phyloP scores from a whole-genome alignment of 2,797 vertebrate genomes.

The Petrocephalus sullivani region DNA sequence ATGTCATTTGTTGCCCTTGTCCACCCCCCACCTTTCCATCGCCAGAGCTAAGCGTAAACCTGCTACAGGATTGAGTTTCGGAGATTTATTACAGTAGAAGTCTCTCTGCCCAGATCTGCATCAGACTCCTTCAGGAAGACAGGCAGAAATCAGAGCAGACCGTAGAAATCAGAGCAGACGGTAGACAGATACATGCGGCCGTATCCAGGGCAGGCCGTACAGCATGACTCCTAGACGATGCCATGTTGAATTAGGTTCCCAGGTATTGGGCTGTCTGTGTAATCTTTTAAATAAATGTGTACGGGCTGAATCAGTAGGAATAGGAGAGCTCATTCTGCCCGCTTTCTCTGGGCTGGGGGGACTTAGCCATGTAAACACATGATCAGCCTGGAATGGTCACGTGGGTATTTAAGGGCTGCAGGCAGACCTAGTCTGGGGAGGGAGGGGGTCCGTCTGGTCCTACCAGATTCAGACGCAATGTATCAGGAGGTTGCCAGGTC shows the following conservation, averaged over 20 bases:
- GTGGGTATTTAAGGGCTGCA: neutral
- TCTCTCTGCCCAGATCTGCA: neutral
- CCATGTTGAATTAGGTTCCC: neutral
- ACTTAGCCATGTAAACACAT: neutral
- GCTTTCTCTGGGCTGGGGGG: neutral
- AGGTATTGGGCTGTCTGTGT: neutral
- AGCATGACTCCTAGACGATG: neutral
- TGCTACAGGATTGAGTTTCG: constrained; percentile 6
- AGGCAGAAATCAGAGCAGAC: constrained; percentile 4
- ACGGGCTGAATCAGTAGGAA: neutral
- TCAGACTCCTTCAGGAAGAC: neutral
- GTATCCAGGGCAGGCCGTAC: neutral
- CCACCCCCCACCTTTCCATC: neutral
- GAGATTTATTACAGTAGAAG: neutral
- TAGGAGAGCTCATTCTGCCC: neutral
- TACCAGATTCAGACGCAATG: neutral
- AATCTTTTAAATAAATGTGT: neutral
- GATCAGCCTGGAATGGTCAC: neutral
- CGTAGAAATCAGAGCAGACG: constrained; percentile 2
- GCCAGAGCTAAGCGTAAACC: neutral
- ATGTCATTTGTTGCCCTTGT: constrained; percentile 7
- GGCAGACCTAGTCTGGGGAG: neutral
- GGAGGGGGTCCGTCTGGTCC: neutral
- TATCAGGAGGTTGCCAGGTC: neutral
- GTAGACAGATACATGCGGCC: neutral